phyloP scores from a whole-genome alignment of 2,888 invertebrate species.

The Meloe dianella region DNA sequence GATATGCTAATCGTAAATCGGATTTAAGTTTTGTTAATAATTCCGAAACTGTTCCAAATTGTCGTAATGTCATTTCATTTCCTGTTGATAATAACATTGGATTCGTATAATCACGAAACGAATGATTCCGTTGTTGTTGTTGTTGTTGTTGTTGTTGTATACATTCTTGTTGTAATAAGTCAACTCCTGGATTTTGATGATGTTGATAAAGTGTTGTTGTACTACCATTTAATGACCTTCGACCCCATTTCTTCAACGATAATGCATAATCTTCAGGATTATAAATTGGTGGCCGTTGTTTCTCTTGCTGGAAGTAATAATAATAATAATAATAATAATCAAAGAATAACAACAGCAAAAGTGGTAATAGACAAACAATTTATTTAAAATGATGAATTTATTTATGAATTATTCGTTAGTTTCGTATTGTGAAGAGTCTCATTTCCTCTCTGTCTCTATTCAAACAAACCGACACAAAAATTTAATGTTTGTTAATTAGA shows the following conservation, averaged over 20 bases:
- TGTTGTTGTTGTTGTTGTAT: not conserved
- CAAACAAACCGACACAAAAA: not conserved
- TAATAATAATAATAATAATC: too few relatives aligned
- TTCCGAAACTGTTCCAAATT: slow-evolving; percentile 87
- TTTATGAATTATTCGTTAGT: not conserved
- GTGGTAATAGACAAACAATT: too few relatives aligned
- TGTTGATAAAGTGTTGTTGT: slow-evolving; percentile 48
- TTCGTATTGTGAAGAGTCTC: not conserved
- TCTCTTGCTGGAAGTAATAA: slow-evolving; percentile 64
- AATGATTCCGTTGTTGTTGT: not conserved
- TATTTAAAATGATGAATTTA: too few relatives aligned
- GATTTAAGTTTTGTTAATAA: slow-evolving; percentile 84
- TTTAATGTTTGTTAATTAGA: too few relatives aligned
- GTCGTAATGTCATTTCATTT: slow-evolving; percentile 85
- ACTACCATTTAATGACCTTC: slow-evolving; percentile 63
- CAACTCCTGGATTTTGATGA: not conserved
- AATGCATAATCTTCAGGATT: slow-evolving; percentile 88
- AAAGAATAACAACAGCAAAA: too few relatives aligned
- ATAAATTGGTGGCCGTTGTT: slow-evolving; percentile 86
- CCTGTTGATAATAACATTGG: slow-evolving; percentile 68
- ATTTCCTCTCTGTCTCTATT: not conserved
- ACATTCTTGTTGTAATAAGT: slow-evolving; percentile 35
- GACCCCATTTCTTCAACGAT: slow-evolving; percentile 81
- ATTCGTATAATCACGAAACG: slow-evolving; percentile 63
- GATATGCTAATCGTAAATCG: slow-evolving; percentile 85